These are phyloP conservation scores for Scortum barcoo DNA, from an alignment of 2,113 vertebrate species.

Conservation along the genomic window DNA sequence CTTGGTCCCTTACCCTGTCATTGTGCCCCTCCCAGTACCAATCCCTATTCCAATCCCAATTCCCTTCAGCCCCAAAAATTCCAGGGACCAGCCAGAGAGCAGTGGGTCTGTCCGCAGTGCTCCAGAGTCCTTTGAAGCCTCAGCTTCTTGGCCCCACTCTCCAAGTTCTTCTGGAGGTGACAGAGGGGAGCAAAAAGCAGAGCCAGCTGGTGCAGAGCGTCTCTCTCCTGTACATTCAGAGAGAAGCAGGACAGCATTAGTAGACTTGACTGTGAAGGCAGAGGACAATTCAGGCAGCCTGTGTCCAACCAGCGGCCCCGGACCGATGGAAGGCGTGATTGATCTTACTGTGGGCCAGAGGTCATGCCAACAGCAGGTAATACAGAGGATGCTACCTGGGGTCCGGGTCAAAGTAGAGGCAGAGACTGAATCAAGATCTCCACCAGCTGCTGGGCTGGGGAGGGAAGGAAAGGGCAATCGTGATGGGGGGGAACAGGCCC, in stretches of 20 bases:
- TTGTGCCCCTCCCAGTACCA: slow-evolving; percentile 96
- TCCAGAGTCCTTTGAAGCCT: slow-evolving; percentile 87
- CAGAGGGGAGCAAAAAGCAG: slow-evolving; percentile 87
- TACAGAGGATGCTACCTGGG: slow-evolving; percentile 90
- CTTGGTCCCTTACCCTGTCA: slow-evolving; percentile 97
- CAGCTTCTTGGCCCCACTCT: slow-evolving; percentile 86
- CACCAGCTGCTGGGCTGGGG: slow-evolving; percentile 53
- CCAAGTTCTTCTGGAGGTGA: slow-evolving; percentile 78
- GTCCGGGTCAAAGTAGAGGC: slow-evolving; percentile 92
- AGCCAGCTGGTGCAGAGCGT: slow-evolving; percentile 85
- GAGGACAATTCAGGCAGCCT: slow-evolving; percentile 86
- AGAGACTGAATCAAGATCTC: slow-evolving; percentile 79
- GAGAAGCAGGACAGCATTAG: slow-evolving; percentile 86
- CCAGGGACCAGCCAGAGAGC: slow-evolving; percentile 90
- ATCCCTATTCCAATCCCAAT: slow-evolving; percentile 98
- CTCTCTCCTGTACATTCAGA: slow-evolving; percentile 87
- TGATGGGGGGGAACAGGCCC: slow-evolving; percentile 72
- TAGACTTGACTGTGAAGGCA: slow-evolving; percentile 92
- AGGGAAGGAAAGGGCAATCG: slow-evolving; percentile 53
- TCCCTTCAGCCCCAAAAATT: slow-evolving; percentile 91
- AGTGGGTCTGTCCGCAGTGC: slow-evolving; percentile 87
- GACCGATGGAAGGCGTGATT: slow-evolving; percentile 93
- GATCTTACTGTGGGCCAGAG: slow-evolving; percentile 94
- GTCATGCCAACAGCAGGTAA: slow-evolving; percentile 93
- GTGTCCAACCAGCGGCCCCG: slow-evolving; percentile 81